Base-by-base conservation (phyloP, 2,113 vertebrate species). In the Thunnus thynnus region DNA sequence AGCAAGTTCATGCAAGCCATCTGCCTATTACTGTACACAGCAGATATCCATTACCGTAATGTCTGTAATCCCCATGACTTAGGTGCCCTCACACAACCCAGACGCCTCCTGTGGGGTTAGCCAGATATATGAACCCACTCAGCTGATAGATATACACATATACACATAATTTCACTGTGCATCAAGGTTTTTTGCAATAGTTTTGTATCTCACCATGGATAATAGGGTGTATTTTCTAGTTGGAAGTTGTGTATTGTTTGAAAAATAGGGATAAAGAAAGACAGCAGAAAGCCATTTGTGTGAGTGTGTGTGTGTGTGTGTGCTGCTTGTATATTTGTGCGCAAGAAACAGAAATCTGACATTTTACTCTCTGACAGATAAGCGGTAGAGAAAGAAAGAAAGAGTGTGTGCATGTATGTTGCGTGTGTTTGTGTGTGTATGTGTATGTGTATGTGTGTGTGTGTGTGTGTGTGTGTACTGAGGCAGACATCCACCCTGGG, bases 401-500 rank as follows among this genome's bases (percentile, higher is more conserved):
- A 70, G 22, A 46, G 78, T 62, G 44, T 72, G 61, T 30, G 62
- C 17, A 65, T 61, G 66, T 81, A 47, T n/a, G 73, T n/a, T 20
- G 20, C 27, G 46, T 69, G 72, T 72, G 82, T 68, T 36, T 68
- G 62, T 66, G 81, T 80, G 73, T 72, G 70, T 83, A 61, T 72
- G 82, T 68, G 44, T 68, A 62, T 66, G 81, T 80, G 73, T 72
- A 67, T 60, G 63, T 83, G 65, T 72, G 82, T 68, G 44, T 68
- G 66, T 66, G 81, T 80, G 73, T 72, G 70, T 60, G 66, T 66
- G 81, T 80, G 73, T 72, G 70, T 60, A 76, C 69, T 47, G 65
- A 85, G 82, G 82, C 87, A 93, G 85, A 91, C 86, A 82, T 90
- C 83, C 86, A 90, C 91, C 91, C 84, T 89, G 92, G 92, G 91